Evolutionary conservation across 2,113 vertebrate species (phyloP), one percentile per base, ranked within the genome.

Genomic region (Genyomyrus donnyi): DNA sequence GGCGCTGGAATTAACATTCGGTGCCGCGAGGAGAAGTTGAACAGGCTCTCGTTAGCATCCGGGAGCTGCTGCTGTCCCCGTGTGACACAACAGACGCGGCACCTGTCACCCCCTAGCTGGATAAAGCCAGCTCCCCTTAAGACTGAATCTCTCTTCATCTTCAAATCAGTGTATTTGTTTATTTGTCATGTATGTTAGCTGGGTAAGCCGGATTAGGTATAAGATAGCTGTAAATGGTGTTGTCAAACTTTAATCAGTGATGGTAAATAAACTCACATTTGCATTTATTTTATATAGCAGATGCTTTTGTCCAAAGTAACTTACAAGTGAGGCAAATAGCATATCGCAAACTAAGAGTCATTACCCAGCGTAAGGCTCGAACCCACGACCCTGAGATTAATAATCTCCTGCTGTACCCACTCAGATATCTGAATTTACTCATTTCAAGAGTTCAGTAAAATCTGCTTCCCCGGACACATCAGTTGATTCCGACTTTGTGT

Each of bases 11-110:
- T 94, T 93, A 92, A 93, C 92, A 92, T 93, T 88, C 17, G 0
- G 52, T 31, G 52, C 92, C 90, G 92, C 93, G 94, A 93, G 52
- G 91, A 91, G 91, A 42, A 89, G 87, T 92, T 87, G 91, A 92
- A 91, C 87, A 89, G 90, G 92, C 6, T 48, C 93, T 92, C 92
- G 92, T 94, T 92, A 95, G 92, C 93, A 92, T 88, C 53, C 39
- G 8, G 91, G 91, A 91, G 91, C 92, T 92, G 21, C 49, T 62
- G 21, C 87, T 84, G 49, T 91, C 86, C 88, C 92, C 35, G 84
- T 1, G 70, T 88, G 87, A 90, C 89, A 92, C 91, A 91, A 94
- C 94, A 84, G 21, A 58, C 27, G 24, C 3, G 15, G 15, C 53
- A 70, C 92, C 91, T 88, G 87, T 91, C 62, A 66, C 19, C 62